Evolutionary conservation across 2,113 vertebrate genomes (phyloP).

Genomic region (Ahaetulla prasina): DNA sequence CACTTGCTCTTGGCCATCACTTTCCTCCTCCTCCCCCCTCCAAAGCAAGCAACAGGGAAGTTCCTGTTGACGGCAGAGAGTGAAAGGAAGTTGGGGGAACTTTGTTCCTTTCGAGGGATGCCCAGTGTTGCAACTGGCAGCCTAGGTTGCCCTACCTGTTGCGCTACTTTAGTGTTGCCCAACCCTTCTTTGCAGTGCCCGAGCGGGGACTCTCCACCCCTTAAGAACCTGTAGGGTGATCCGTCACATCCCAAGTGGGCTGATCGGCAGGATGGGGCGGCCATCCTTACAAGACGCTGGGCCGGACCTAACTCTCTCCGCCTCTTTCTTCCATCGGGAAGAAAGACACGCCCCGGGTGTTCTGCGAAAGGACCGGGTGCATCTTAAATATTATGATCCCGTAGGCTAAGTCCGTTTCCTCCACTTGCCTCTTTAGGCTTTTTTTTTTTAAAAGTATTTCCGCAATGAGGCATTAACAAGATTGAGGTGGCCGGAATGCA

Average conservation of each 20-base stretch:
- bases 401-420: not conserved
- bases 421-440: not conserved
- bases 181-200: not conserved
- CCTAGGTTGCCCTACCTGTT: not conserved
- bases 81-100: too few relatives aligned
- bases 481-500: not conserved
- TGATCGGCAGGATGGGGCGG: not conserved
- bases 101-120: not conserved
- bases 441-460: too few relatives aligned
- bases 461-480: not conserved
- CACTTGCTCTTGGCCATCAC: not conserved
- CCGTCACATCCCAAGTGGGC: not conserved
- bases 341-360: not conserved
- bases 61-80: not conserved
- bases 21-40: rapidly evolving
- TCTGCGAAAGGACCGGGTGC: not conserved
- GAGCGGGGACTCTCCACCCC: not conserved
- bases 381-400: not conserved
- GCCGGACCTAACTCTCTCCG: not conserved
- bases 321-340: not conserved
- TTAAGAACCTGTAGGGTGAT: not conserved
- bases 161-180: not conserved
- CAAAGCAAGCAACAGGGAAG: not conserved
- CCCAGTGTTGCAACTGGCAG: not conserved
- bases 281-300: not conserved